Evolutionary conservation across 2,888 invertebrate species (phyloP).

Genomic region (Watsonalla binaria): DNA sequence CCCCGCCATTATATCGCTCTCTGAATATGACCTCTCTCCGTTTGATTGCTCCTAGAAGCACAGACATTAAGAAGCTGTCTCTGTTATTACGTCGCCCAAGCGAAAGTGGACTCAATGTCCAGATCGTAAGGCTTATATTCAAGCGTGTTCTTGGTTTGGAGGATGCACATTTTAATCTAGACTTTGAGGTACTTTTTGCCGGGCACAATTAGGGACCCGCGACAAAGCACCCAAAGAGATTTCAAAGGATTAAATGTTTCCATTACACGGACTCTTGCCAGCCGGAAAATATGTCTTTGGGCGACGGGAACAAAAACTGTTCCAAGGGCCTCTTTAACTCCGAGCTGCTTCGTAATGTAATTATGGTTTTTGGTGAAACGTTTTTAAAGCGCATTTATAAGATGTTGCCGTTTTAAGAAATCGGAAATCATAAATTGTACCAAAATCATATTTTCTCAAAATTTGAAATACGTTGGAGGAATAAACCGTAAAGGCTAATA

Average conservation of each 20-base stretch:
- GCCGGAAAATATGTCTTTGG: conserved; percentile 24
- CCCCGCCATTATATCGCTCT: conserved; percentile 22
- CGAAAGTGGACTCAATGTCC: conserved; percentile 20
- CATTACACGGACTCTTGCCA: conserved; percentile 47
- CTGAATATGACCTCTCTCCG: conserved; percentile 47
- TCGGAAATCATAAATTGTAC: too few relatives aligned
- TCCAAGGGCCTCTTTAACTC: not conserved
- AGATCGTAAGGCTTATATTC: conserved; percentile 25
- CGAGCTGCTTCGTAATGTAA: conserved; percentile 3
- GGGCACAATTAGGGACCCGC: conserved; percentile 52
- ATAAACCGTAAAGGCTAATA: not conserved
- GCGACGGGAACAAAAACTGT: too few relatives aligned
- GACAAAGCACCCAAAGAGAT: conserved; percentile 53
- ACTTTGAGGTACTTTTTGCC: conserved; percentile 56
- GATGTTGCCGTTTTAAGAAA: too few relatives aligned
- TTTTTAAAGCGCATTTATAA: too few relatives aligned
- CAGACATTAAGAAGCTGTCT: conserved; percentile 38
- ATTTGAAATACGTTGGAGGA: too few relatives aligned
- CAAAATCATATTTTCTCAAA: too few relatives aligned
- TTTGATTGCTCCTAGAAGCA: conserved; percentile 51
- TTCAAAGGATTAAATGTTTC: conserved; percentile 65
- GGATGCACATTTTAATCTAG: conserved; percentile 59
- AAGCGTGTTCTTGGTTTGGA: conserved; percentile 9
- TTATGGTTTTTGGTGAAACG: conserved; percentile 3
- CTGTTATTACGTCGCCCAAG: conserved; percentile 8